A percentile compares a stretch with the other conserved stretches of the same genome.
Conservation (phyloP, 2,113 vertebrate genomes). For the Neolamprologus caudopunctatus region DNA sequence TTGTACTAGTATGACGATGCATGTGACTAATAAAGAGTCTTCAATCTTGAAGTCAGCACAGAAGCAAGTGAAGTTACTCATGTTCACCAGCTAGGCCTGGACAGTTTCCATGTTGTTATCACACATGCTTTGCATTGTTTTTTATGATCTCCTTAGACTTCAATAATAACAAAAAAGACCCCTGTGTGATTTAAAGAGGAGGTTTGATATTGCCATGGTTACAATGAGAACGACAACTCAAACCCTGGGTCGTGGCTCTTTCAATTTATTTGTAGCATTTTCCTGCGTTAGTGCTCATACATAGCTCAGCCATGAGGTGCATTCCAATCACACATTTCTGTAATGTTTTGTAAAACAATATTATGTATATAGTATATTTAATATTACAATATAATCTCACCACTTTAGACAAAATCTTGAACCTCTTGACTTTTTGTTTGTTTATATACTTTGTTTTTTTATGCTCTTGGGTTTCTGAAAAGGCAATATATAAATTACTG, state of each 20-base stretch:
- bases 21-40: not conserved
- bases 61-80: not conserved
- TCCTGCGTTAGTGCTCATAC: not conserved
- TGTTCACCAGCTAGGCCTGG: not conserved
- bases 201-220: not conserved
- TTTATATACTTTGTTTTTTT: not conserved
- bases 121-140: not conserved
- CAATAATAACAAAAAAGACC: not conserved
- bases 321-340: not conserved
- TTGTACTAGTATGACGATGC: not conserved
- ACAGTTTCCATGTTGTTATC: not conserved
- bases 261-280: not conserved
- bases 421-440: not conserved
- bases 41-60: not conserved
- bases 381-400: not conserved
- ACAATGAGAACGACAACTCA: rapidly evolving
- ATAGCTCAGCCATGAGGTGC: not conserved
- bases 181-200: not conserved
- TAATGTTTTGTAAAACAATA: not conserved
- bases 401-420: not conserved
- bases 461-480: not conserved
- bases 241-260: not conserved
- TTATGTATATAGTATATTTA: not conserved
- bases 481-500: not conserved
- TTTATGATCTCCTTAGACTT: not conserved